These are phyloP conservation scores for Tragelaphus strepsiceros DNA, from an alignment of 2,113 vertebrate species.

Conservation along the genomic window DNA sequence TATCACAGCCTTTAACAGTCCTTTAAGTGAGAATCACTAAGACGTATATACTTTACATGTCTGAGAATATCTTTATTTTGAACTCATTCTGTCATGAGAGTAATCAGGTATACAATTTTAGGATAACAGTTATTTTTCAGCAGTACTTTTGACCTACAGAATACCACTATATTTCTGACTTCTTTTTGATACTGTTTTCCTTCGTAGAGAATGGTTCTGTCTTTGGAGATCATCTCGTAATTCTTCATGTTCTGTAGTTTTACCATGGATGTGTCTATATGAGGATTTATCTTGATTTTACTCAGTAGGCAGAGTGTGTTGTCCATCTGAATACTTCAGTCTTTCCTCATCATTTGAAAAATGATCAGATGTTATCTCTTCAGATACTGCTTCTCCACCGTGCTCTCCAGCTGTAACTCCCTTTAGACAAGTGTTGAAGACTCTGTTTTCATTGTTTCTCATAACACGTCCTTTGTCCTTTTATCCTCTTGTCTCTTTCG, in stretches of 20 bases:
- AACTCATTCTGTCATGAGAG: background rate
- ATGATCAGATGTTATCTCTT: background rate
- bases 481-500: background rate
- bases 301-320: background rate
- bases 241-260: background rate
- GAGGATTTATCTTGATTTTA: conserved; percentile 14
- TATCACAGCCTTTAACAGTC: background rate
- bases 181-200: background rate
- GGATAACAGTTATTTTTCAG: background rate
- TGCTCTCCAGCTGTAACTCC: background rate
- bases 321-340: background rate
- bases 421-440: background rate
- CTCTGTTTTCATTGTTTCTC: background rate
- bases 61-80: background rate
- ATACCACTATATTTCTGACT: background rate
- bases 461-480: background rate
- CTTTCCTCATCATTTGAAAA: background rate
- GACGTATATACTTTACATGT: background rate
- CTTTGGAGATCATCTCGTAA: background rate
- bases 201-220: background rate
- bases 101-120: background rate
- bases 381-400: background rate
- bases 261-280: background rate
- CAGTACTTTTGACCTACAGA: background rate
- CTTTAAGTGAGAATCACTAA: background rate